phyloP scores from a whole-genome alignment of 2,797 vertebrate species.

The Philypnodon macrostomus region DNA sequence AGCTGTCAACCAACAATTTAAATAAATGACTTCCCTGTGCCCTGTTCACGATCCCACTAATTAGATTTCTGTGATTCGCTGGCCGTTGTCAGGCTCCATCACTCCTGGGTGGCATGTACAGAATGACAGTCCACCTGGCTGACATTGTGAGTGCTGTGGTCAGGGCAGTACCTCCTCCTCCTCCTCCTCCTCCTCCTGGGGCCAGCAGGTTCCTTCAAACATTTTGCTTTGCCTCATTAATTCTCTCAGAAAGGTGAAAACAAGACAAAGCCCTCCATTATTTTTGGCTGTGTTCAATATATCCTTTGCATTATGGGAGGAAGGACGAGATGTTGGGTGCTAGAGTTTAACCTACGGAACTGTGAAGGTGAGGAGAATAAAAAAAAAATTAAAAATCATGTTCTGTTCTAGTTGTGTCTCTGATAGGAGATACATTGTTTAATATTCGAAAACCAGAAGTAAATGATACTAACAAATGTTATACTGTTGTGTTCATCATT shows the following conservation, averaged over 20 bases:
- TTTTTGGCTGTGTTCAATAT: conserved; percentile 55
- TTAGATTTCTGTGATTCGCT: conserved; percentile 80
- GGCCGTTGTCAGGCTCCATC: conserved; percentile 77
- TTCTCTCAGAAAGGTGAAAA: conserved; percentile 44
- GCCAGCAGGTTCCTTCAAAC: conserved; percentile 68
- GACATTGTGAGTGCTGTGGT: conserved; percentile 62
- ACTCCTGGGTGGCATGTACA: conserved; percentile 73
- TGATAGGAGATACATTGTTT: no score
- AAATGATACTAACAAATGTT: no score
- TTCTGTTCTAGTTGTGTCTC: no score
- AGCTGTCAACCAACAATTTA: conserved; percentile 71
- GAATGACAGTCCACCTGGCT: conserved; percentile 77
- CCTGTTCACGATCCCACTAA: conserved; percentile 80
- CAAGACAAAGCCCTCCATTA: conserved; percentile 48
- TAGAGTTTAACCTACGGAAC: conserved; percentile 10
- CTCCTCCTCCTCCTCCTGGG: conserved; percentile 47
- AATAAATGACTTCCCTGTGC: conserved; percentile 75
- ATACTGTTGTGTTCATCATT: no score
- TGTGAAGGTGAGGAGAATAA: neutral
- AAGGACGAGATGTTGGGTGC: conserved; percentile 34
- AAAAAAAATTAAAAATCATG: neutral
- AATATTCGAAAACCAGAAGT: no score
- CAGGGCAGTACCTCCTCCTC: conserved; percentile 55
- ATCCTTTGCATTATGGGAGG: conserved; percentile 42
- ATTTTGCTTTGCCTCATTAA: conserved; percentile 74